Percentiles rank a stretch among this genome's conserved stretches.
These are phyloP conservation scores for Phymastichus coffea DNA, from an alignment of 1,140 invertebrate species.

Conservation along the genomic window DNA sequence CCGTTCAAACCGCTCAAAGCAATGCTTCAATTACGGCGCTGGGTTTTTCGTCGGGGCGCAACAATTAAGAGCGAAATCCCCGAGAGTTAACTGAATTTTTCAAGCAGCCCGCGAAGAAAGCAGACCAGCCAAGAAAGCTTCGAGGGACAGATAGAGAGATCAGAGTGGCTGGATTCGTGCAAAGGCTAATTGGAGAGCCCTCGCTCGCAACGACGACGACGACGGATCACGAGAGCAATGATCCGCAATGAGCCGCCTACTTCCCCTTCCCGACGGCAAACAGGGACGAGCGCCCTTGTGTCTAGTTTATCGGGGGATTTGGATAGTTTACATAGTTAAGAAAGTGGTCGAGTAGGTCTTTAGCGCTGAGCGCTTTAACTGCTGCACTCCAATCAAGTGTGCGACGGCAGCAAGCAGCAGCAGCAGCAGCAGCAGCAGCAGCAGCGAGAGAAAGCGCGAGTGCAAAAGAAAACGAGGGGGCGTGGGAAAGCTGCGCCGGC, in stretches of 20 bases:
- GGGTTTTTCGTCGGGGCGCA: constrained; percentile 19
- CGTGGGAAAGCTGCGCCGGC: background rate
- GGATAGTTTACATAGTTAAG: constrained; percentile 44
- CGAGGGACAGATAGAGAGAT: background rate
- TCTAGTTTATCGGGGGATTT: too few relatives aligned
- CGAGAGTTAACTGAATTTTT: background rate
- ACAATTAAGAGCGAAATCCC: background rate
- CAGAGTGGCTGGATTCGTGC: background rate
- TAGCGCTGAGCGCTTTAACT: constrained; percentile 7
- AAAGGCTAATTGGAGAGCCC: background rate
- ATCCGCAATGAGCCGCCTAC: constrained; percentile 7
- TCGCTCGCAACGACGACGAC: background rate
- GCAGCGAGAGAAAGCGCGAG: background rate
- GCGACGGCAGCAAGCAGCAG: background rate
- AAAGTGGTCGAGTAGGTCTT: constrained; percentile 27
- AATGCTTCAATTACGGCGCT: constrained; percentile 40
- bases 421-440: too few relatives aligned
- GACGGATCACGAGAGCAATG: constrained; percentile 25
- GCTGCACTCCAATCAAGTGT: constrained; percentile 9
- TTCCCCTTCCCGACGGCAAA: too few relatives aligned
- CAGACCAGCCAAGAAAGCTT: background rate
- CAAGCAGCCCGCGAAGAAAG: background rate
- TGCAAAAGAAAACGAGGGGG: background rate
- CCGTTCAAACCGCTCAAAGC: too few relatives aligned
- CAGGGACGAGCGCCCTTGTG: too few relatives aligned